phyloP scores from a whole-genome alignment of 2,113 vertebrate genomes.

The Motacilla tschutschensis region DNA sequence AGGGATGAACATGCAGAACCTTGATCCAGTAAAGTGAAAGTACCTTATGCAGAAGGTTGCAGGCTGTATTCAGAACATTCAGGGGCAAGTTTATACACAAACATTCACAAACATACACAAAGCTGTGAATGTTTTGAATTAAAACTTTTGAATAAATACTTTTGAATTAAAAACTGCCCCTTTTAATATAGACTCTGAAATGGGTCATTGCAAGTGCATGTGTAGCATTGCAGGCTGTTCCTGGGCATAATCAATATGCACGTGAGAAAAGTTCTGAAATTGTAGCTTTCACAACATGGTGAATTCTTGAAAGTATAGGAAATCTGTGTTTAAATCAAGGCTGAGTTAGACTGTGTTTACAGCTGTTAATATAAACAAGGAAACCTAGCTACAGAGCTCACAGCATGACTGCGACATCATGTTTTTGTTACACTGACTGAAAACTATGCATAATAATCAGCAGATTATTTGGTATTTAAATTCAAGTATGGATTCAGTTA shows the following conservation, averaged over 20 bases:
- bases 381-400: conserved; percentile 67
- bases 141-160: not conserved
- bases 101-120: not conserved
- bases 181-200: not conserved
- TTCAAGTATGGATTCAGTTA: conserved; percentile 71
- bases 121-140: not conserved
- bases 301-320: conserved; percentile 61
- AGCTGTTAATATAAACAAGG: conserved; percentile 78
- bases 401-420: conserved; percentile 72
- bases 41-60: not conserved
- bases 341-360: conserved; percentile 73
- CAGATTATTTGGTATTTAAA: conserved; percentile 76
- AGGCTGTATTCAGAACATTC: not conserved
- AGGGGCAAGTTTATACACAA: not conserved
- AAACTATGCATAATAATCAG: conserved; percentile 80
- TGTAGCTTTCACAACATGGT: conserved; percentile 19
- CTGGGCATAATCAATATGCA: conserved; percentile 22
- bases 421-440: conserved; percentile 77
- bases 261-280: conserved; percentile 47
- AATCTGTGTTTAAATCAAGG: conserved; percentile 65
- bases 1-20: not conserved
- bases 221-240: not conserved
- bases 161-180: not conserved
- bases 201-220: not conserved
- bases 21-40: not conserved